These are phyloP conservation scores for Crotalus helleri DNA, from an alignment of 2,113 vertebrate species.

Conservation along the genomic window DNA sequence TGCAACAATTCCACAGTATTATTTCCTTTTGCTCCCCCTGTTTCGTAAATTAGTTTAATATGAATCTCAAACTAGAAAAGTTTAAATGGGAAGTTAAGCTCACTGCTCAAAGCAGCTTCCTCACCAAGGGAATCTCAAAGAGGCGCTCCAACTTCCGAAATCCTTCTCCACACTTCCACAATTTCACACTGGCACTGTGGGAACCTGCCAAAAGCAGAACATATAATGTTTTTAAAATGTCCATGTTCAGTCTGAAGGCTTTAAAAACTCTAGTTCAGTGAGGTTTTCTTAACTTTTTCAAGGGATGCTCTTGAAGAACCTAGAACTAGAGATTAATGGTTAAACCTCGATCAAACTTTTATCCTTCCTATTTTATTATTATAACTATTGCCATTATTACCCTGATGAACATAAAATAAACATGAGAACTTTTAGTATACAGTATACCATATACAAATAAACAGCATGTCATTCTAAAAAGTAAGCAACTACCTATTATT, in stretches of 20 bases:
- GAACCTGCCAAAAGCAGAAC: constrained; percentile 74
- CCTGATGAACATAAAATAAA: neutral
- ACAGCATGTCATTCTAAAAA: neutral
- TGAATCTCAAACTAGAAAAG: neutral
- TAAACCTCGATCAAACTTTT: neutral
- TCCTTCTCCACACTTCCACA: constrained; percentile 86
- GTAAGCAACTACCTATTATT: neutral
- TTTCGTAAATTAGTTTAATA: neutral
- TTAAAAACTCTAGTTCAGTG: neutral
- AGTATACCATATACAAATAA: neutral
- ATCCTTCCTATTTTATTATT: neutral
- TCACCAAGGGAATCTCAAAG: constrained; percentile 85
- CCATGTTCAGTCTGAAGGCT: neutral
- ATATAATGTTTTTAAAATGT: neutral
- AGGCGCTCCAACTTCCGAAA: constrained; percentile 81
- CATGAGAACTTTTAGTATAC: neutral
- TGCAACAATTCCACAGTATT: too few species aligned
- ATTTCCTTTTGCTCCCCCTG: too few species aligned
- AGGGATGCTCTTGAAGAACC: neutral
- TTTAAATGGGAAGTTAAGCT: neutral
- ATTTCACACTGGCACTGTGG: constrained; percentile 76
- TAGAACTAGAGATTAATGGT: neutral
- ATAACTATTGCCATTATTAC: neutral
- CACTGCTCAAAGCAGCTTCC: neutral
- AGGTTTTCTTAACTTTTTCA: neutral